phyloP scores from a whole-genome alignment of 2,888 invertebrate genomes.

The Stenodema calcarata region DNA sequence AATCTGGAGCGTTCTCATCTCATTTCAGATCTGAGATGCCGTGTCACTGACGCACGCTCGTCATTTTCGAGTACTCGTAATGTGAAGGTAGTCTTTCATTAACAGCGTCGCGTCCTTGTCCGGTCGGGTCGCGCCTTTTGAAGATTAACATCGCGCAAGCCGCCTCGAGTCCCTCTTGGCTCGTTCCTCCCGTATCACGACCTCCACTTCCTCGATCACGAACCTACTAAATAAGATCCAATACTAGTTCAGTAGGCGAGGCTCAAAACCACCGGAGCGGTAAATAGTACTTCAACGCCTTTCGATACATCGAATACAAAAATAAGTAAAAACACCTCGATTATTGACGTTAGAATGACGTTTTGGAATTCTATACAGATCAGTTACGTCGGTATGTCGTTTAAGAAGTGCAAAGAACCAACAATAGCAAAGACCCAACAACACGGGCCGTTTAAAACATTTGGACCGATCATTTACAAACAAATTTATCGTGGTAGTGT shows the following conservation, averaged over 20 bases:
- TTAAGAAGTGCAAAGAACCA: too few species aligned
- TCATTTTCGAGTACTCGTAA: not conserved
- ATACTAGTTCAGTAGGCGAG: not conserved
- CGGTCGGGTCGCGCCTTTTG: not conserved
- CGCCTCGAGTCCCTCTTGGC: not conserved
- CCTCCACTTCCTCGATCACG: not conserved
- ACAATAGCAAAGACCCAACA: too few species aligned
- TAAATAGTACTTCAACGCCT: not conserved
- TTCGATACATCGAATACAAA: not conserved
- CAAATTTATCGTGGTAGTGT: too few species aligned
- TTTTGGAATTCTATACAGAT: too few species aligned
- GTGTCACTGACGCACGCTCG: not conserved
- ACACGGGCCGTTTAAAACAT: too few species aligned
- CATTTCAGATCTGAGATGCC: not conserved
- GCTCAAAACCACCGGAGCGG: not conserved
- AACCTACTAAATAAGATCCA: not conserved
- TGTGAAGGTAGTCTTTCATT: constrained; percentile 13
- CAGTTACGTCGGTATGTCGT: too few species aligned
- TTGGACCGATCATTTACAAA: too few species aligned
- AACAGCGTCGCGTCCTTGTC: constrained; percentile 1
- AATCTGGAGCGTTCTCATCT: not conserved
- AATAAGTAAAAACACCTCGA: too few species aligned
- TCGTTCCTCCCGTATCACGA: not conserved
- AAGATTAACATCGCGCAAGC: not conserved
- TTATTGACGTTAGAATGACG: too few species aligned